Percentiles rank a stretch among this genome's conserved stretches.
phyloP scores from a whole-genome alignment of 2,888 invertebrate species.

The Cryptocephalus primarius region DNA sequence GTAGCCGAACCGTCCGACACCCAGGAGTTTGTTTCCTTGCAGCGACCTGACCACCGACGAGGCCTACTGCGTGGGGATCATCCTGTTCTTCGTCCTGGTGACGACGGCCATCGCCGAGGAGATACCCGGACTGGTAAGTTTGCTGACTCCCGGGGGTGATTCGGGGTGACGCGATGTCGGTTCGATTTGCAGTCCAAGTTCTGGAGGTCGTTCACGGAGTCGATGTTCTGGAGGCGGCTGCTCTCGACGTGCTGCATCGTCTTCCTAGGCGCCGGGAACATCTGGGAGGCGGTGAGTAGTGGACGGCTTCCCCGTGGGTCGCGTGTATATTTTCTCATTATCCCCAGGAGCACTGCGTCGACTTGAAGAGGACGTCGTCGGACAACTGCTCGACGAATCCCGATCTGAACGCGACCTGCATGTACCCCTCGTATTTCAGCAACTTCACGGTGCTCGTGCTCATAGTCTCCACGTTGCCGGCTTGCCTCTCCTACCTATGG shows the following conservation, averaged over 20 bases:
- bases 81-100: conserved; percentile 21
- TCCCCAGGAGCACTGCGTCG: conserved; percentile 27
- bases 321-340: neutral
- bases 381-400: conserved; percentile 28
- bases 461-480: conserved; percentile 58
- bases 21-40: conserved; percentile 9
- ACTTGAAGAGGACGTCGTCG: conserved; percentile 18
- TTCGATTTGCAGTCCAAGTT: conserved; percentile 37
- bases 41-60: conserved; percentile 23
- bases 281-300: conserved; percentile 49
- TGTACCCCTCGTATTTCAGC: conserved; percentile 64
- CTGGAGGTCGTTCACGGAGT: conserved; percentile 46
- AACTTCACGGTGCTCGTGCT: conserved; percentile 59
- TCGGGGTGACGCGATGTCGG: neutral
- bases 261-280: conserved; percentile 46
- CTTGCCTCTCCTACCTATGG: conserved; percentile 58
- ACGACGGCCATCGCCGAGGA: conserved; percentile 22
- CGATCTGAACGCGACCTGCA: conserved; percentile 39
- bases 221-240: conserved; percentile 44
- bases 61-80: conserved; percentile 22
- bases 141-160: neutral
- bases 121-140: conserved; percentile 21
- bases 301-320: too few relatives aligned
- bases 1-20: too few relatives aligned
- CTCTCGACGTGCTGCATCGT: conserved; percentile 46